Conservation (phyloP, 2,797 vertebrate species). For the Megalops cyprinoides region DNA sequence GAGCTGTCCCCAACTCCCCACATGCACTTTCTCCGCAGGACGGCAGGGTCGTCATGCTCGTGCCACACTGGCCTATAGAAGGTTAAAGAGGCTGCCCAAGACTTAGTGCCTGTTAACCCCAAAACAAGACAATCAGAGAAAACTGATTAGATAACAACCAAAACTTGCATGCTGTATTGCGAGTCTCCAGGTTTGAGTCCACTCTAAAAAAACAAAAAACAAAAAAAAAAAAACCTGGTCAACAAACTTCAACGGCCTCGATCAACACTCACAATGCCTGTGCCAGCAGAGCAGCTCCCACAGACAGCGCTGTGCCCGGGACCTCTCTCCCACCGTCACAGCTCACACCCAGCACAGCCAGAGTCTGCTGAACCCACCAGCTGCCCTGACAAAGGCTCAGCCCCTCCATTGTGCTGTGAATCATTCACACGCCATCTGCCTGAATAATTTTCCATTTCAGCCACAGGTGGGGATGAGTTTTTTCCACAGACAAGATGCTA, state of each 20-base stretch:
- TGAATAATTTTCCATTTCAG: conserved; percentile 32
- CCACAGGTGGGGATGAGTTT: neutral
- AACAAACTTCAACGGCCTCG: no score
- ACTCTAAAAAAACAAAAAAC: neutral
- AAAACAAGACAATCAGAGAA: no score
- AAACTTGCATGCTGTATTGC: neutral
- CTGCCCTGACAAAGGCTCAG: conserved; percentile 24
- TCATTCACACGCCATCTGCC: conserved; percentile 28
- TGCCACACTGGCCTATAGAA: no score
- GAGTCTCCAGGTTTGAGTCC: neutral
- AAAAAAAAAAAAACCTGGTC: neutral
- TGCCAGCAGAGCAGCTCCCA: neutral
- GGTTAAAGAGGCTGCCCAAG: no score
- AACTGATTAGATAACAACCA: neutral
- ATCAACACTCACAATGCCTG: neutral
- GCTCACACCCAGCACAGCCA: neutral
- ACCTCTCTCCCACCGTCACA: neutral
- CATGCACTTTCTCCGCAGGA: neutral
- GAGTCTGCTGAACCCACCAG: neutral
- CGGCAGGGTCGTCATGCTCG: no score
- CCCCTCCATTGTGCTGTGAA: conserved; percentile 21
- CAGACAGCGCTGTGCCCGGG: conserved; percentile 20
- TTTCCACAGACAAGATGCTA: neutral
- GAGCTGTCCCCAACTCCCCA: no score
- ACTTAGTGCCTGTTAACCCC: no score